Percentiles rank a stretch among this genome's conserved stretches.
phyloP scores from a whole-genome alignment of 23 tunicate species.

The Clavelina lepadiformis region DNA sequence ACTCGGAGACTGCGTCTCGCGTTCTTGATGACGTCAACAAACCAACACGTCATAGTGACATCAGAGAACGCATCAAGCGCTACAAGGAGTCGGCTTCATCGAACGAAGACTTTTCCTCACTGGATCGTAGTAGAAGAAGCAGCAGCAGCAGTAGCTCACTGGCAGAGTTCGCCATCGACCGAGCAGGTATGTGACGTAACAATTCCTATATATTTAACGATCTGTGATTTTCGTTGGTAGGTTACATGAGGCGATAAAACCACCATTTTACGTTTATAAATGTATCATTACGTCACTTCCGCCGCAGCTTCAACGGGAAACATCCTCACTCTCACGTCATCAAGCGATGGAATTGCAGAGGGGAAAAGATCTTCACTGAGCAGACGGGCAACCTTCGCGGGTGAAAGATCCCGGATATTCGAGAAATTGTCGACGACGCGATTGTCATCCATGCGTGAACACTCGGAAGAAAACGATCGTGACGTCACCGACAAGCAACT shows the following conservation, averaged over 20 bases:
- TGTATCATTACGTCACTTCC: no score
- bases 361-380: no score
- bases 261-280: no score
- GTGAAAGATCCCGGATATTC: no score
- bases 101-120: slow-evolving; percentile 13
- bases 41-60: slow-evolving; percentile 37
- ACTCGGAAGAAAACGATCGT: no score
- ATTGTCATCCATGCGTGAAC: no score
- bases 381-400: no score
- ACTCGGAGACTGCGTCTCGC: slow-evolving; percentile 18
- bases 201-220: background rate
- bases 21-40: slow-evolving; percentile 21
- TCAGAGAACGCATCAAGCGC: slow-evolving; percentile 60
- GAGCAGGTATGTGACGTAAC: slow-evolving; percentile 5
- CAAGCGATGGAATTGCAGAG: no score
- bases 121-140: slow-evolving; percentile 29
- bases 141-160: slow-evolving; percentile 2
- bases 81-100: slow-evolving; percentile 53
- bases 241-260: background rate
- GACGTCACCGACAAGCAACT: no score
- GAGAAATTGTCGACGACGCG: no score
- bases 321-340: no score
- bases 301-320: background rate
- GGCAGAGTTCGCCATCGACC: background rate
- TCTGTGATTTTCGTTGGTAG: background rate